Conservation (phyloP, 2,888 invertebrate genomes). For the Agonopterix heracliana region DNA sequence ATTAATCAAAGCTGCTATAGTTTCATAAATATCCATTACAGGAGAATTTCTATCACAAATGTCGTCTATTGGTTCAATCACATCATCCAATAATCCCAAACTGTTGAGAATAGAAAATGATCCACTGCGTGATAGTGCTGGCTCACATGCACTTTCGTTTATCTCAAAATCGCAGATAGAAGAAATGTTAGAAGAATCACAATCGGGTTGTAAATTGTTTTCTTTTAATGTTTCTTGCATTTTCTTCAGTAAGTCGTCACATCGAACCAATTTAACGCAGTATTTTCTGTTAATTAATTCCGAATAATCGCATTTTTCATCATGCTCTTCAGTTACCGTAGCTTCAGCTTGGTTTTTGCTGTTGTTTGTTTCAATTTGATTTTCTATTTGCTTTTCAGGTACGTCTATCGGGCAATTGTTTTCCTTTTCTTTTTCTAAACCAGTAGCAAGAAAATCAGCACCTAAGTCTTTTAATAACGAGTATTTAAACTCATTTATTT, state of each 20-base stretch:
- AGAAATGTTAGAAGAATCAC: too few relatives aligned
- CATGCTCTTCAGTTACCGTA: neutral
- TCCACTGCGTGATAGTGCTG: slow-evolving; percentile 20
- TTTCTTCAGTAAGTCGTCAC: slow-evolving; percentile 24
- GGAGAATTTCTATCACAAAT: neutral
- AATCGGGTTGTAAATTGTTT: neutral
- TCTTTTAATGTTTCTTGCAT: neutral
- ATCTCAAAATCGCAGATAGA: too few relatives aligned
- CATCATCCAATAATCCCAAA: slow-evolving; percentile 14
- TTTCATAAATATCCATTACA: slow-evolving; percentile 6
- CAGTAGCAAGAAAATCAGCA: slow-evolving; percentile 8
- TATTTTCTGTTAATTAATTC: slow-evolving; percentile 26
- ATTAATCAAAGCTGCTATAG: slow-evolving; percentile 6
- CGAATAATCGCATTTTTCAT: neutral
- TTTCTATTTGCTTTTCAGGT: neutral
- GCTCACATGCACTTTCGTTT: neutral
- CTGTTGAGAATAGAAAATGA: slow-evolving; percentile 34
- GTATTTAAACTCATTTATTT: slow-evolving; percentile 31
- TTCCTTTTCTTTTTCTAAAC: too few relatives aligned
- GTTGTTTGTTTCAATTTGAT: neutral
- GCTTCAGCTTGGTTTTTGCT: neutral
- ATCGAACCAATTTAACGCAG: slow-evolving; percentile 36
- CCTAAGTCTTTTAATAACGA: slow-evolving; percentile 36
- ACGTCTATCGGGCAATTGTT: neutral
- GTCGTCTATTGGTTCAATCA: slow-evolving; percentile 1